Evolutionary conservation across 2,888 invertebrate genomes (phyloP).

Genomic region (Gisinianus flammeolus): DNA sequence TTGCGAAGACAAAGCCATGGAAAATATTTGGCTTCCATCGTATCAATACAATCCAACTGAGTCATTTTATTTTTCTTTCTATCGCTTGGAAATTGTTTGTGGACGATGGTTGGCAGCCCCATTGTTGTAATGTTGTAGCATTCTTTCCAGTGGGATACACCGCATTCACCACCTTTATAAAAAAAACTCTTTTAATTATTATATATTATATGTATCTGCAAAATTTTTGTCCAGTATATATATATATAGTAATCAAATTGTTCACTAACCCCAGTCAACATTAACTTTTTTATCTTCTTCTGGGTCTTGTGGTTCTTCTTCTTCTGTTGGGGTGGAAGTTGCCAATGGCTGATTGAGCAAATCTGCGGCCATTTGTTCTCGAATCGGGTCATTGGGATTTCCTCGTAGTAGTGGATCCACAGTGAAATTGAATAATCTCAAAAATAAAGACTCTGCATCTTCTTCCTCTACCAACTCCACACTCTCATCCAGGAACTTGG

Average conservation of each 20-base stretch:
- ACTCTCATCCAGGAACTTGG: conserved; percentile 20
- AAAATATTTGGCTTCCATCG: conserved; percentile 33
- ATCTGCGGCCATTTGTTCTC: background rate
- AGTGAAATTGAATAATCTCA: background rate
- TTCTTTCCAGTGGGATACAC: conserved; percentile 22
- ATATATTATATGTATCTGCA: no score
- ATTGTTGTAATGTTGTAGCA: conserved; percentile 36
- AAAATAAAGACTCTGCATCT: background rate
- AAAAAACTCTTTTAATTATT: no score
- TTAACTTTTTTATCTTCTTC: conserved; percentile 32
- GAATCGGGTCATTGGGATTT: background rate
- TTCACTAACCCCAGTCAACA: conserved; percentile 22
- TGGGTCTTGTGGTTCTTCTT: conserved; percentile 13
- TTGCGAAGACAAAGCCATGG: conserved; percentile 49
- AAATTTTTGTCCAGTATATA: no score
- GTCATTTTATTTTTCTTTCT: conserved; percentile 21
- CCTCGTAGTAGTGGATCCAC: background rate
- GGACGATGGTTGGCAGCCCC: background rate
- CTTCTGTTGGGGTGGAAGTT: background rate
- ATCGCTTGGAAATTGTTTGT: conserved; percentile 18
- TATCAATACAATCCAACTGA: conserved; percentile 32
- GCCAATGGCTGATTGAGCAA: background rate
- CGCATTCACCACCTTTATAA: conserved; percentile 31
- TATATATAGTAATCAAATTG: no score
- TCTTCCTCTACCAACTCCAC: conserved; percentile 15